Percentiles rank a stretch among this genome's conserved stretches.
phyloP scores from a whole-genome alignment of 2,113 vertebrate species.

The Serranochromis macrocephalus region DNA sequence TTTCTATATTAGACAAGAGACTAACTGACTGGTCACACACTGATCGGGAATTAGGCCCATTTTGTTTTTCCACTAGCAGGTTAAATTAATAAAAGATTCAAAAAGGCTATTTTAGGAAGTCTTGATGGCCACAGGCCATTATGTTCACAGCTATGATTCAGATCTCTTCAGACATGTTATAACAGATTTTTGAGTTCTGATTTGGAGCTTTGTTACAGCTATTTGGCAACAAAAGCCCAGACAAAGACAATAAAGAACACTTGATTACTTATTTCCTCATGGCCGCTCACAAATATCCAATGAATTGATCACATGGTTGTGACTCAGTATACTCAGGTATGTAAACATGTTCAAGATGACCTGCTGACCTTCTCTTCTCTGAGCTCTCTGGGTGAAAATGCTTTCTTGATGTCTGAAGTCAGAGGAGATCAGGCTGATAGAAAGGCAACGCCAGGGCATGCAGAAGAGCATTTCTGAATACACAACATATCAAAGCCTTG shows the following conservation, averaged over 20 bases:
- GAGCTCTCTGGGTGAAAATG: not conserved
- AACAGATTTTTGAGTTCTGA: not conserved
- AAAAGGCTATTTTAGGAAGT: not conserved
- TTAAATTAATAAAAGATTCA: not conserved
- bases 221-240: not conserved
- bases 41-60: fast-evolving
- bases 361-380: fast-evolving
- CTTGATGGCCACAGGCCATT: not conserved
- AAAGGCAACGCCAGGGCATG: fast-evolving
- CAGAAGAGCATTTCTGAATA: not conserved
- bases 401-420: not conserved
- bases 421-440: not conserved
- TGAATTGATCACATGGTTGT: not conserved
- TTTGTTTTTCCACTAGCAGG: not conserved
- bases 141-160: not conserved
- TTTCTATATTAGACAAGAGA: not conserved
- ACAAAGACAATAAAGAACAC: fast-evolving
- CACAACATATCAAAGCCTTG: not conserved
- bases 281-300: not conserved
- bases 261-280: not conserved
- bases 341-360: fast-evolving
- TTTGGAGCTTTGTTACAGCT: fast-evolving
- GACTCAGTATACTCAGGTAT: fast-evolving
- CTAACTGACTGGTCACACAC: not conserved
- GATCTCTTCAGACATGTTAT: not conserved